These are phyloP conservation scores for Oncorhynchus tshawytscha DNA, from an alignment of 2,113 vertebrate species.

Conservation along the genomic window DNA sequence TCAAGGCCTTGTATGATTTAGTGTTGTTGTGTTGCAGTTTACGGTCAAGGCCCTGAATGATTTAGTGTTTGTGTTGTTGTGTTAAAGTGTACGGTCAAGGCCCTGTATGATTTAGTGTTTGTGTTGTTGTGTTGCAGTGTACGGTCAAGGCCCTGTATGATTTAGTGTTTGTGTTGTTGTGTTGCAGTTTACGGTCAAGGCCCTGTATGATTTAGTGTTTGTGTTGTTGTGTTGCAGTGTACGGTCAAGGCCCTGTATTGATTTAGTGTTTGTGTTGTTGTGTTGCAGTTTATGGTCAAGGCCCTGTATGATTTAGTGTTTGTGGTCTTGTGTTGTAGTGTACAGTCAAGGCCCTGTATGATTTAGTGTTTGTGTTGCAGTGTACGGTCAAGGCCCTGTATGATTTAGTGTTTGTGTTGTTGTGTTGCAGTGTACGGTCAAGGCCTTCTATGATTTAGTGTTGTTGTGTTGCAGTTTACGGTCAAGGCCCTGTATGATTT, in stretches of 20 bases:
- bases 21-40: constrained; percentile 26
- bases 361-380: constrained; percentile 47
- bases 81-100: constrained; percentile 24
- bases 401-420: too few relatives aligned
- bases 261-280: constrained; percentile 36
- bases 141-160: constrained; percentile 85
- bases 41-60: too few relatives aligned
- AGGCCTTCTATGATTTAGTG: neutral
- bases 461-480: constrained; percentile 67
- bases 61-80: too few relatives aligned
- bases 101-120: neutral
- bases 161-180: neutral
- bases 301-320: neutral
- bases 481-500: constrained; percentile 84
- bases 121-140: constrained; percentile 64
- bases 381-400: too few relatives aligned
- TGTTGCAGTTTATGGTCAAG: constrained; percentile 24
- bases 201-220: neutral
- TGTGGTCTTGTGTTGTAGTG: constrained; percentile 64
- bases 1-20: constrained; percentile 82
- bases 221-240: constrained; percentile 64
- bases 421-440: constrained; percentile 25
- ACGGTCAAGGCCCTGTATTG: constrained; percentile 84
- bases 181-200: constrained; percentile 27
- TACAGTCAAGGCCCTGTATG: constrained; percentile 83